Evolutionary conservation across 2,113 vertebrate genomes (phyloP).

Genomic region (Trichomycterus rosablanca): DNA sequence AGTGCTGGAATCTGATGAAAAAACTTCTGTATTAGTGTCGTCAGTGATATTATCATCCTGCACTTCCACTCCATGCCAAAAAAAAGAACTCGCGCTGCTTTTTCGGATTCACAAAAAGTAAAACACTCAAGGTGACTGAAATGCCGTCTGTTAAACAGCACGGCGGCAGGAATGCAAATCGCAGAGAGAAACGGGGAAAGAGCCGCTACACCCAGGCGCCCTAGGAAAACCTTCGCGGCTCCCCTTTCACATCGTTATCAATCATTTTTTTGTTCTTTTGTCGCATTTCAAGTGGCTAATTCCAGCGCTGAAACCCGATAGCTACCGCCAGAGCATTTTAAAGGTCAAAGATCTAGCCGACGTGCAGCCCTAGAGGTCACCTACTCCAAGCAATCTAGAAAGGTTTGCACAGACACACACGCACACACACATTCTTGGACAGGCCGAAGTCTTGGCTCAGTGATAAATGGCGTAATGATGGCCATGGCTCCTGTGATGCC

Average conservation of each 20-base stretch:
- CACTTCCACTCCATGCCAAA: slow-evolving; percentile 52
- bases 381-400: slow-evolving; percentile 39
- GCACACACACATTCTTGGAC: slow-evolving; percentile 30
- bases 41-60: slow-evolving; percentile 52
- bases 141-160: neutral
- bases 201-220: slow-evolving; percentile 54
- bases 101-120: slow-evolving; percentile 52
- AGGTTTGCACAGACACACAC: slow-evolving; percentile 42
- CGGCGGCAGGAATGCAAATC: slow-evolving; percentile 39
- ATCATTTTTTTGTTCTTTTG: slow-evolving; percentile 67
- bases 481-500: slow-evolving; percentile 58
- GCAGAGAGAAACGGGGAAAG: slow-evolving; percentile 1
- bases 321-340: slow-evolving; percentile 44
- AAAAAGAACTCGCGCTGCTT: slow-evolving; percentile 64
- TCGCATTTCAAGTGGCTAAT: slow-evolving; percentile 56
- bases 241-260: slow-evolving; percentile 67
- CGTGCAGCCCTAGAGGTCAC: slow-evolving; percentile 46
- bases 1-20: neutral
- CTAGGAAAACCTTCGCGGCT: slow-evolving; percentile 54
- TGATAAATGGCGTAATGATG: slow-evolving; percentile 68
- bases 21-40: slow-evolving; percentile 2
- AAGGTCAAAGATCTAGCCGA: slow-evolving; percentile 53
- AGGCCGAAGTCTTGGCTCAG: slow-evolving; percentile 39
- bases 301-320: slow-evolving; percentile 55
- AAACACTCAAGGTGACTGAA: slow-evolving; percentile 55